These are phyloP conservation scores for Sorex araneus DNA, from an alignment of 2,113 vertebrate species.

Conservation along the genomic window DNA sequence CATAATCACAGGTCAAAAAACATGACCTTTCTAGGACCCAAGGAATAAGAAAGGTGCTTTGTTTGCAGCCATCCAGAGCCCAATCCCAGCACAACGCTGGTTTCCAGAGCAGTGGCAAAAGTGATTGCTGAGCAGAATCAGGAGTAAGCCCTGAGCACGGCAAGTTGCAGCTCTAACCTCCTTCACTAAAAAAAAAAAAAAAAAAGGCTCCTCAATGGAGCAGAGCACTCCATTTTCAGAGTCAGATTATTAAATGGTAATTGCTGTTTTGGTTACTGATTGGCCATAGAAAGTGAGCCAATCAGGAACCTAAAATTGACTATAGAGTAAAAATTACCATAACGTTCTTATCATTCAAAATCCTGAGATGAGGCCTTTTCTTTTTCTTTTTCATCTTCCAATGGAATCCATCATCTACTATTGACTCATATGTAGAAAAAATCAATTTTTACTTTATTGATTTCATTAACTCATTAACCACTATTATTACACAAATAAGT, in stretches of 20 bases:
- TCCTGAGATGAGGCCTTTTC: background rate
- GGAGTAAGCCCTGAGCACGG: too few species aligned
- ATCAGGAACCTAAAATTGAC: background rate
- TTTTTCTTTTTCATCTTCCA: background rate
- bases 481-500: conserved; percentile 58
- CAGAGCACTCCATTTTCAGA: background rate
- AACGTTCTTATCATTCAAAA: background rate
- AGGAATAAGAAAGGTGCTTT: too few species aligned
- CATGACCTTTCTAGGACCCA: too few species aligned
- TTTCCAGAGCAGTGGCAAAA: too few species aligned
- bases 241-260: background rate
- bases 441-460: conserved; percentile 11
- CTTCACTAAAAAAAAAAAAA: background rate
- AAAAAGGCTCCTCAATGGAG: too few species aligned
- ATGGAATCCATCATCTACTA: conserved; percentile 22
- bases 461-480: conserved; percentile 65
- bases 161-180: too few species aligned
- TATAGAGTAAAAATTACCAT: background rate
- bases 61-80: too few species aligned
- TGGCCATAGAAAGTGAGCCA: background rate
- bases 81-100: too few species aligned
- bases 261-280: background rate
- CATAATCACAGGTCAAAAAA: too few species aligned
- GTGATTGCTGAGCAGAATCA: too few species aligned
- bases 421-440: background rate